Conservation (phyloP, 2,888 invertebrate species). For the Ceriagrion tenellum region DNA sequence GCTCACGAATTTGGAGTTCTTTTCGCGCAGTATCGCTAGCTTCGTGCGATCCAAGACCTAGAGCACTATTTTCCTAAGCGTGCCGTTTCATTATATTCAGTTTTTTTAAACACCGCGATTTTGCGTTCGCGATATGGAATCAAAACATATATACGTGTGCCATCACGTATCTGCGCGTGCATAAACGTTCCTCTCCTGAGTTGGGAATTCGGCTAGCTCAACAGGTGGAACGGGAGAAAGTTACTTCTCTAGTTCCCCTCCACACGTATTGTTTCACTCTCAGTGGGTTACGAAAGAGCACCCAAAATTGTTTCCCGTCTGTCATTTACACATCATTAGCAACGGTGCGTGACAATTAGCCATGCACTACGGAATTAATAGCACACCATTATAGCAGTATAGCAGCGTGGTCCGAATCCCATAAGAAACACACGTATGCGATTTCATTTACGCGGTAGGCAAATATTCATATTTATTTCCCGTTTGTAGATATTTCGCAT, state of each 20-base stretch:
- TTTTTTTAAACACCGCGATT: background rate
- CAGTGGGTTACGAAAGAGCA: background rate
- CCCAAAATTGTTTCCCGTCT: background rate
- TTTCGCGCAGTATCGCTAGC: background rate
- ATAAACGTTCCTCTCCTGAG: background rate
- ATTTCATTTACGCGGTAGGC: no score
- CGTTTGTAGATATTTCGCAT: no score
- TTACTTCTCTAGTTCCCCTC: background rate
- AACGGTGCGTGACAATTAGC: background rate
- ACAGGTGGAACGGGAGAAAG: conserved; percentile 38
- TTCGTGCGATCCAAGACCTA: background rate
- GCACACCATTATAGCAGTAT: background rate
- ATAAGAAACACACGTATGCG: no score
- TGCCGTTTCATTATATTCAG: background rate
- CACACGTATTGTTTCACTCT: background rate
- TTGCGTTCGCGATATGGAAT: background rate
- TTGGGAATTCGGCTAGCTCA: background rate
- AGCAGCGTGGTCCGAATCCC: no score
- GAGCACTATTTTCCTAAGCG: background rate
- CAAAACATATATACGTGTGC: background rate
- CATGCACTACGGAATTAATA: background rate
- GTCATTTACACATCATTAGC: background rate
- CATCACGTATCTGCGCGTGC: background rate
- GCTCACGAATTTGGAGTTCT: background rate
- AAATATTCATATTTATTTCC: no score